phyloP scores from a whole-genome alignment of 2,113 vertebrate species.

The Ivindomyrus marchei region DNA sequence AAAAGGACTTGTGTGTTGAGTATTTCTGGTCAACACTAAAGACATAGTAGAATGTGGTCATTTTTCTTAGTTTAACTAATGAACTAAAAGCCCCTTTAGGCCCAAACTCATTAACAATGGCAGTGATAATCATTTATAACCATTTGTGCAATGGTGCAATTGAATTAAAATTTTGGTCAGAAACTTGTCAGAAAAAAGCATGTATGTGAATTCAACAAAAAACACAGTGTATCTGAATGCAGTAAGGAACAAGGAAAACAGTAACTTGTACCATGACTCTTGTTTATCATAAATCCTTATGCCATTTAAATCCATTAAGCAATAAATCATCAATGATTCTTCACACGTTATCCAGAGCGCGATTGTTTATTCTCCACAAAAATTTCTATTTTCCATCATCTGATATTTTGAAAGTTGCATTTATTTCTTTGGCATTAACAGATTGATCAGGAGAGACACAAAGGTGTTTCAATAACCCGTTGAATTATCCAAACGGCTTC shows the following conservation, averaged over 20 bases:
- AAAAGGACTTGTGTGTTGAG: not conserved
- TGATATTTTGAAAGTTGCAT: not conserved
- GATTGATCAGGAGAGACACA: not conserved
- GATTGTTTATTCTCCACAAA: not conserved
- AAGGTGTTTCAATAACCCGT: not conserved
- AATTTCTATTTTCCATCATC: not conserved
- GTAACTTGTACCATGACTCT: not conserved
- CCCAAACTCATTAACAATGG: not conserved
- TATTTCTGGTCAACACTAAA: not conserved
- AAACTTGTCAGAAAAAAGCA: not conserved
- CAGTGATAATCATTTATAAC: not conserved
- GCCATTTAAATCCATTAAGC: not conserved
- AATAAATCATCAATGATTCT: not conserved
- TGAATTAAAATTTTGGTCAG: not conserved
- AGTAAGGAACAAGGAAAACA: not conserved
- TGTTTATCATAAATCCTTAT: not conserved
- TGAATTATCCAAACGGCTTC: not conserved
- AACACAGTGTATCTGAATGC: not conserved
- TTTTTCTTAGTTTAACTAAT: not conserved
- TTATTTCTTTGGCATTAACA: not conserved
- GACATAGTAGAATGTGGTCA: not conserved
- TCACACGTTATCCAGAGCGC: not conserved
- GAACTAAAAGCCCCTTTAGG: not conserved
- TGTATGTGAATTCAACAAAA: not conserved
- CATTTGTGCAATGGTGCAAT: not conserved